Base-by-base conservation (phyloP, 1,140 invertebrate genomes). In the Drosophila watanabei region DNA sequence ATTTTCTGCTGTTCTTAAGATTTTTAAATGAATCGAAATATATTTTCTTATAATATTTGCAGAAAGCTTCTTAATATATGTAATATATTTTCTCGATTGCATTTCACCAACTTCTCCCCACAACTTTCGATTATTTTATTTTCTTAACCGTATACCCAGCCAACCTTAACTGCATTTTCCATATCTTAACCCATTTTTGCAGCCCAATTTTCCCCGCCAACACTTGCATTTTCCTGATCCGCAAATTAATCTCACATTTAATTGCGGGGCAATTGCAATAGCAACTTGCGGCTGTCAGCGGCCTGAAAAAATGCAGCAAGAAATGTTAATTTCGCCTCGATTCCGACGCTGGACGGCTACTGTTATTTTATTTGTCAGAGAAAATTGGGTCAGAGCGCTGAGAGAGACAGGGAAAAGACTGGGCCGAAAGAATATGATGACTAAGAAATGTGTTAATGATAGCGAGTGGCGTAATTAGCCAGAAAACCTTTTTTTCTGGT, bases 371-470 rank as follows among this genome's bases (percentile, higher is more conserved):
- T 61, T 75, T 75, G 72, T 65, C 54, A 62, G 30, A 10, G 45
- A 54, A 75, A 86, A 87, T 79, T 82, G 83, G 83, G 79, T 82
- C 83, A 86, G 11, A 16, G 33, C 52, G 8, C 18, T 6, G 52
- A 20, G 51, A 7, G 16, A 28, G 37, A 57, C 51, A 14, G 35
- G 56, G 70, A 32, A 46, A 51, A 35, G 66, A 72, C 43, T 52
- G 52, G 48, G 51, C 37, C 33, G 13, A 37, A 62, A 82, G 78
- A 85, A 85, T 72, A 81, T 68, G 78, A 86, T 85, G 82, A 85
- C 82, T 70, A 70, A 76, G 69, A 87, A 86, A 86, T 86, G 83
- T 86, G 75, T 86, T 87, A 86, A 86, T 82, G 83, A 71, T 86
- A 79, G 70, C 59, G 62, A 86, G 58, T 75, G 75, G 75, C 75